Percentiles rank a stretch among this genome's conserved stretches.
phyloP scores from a whole-genome alignment of 2,113 vertebrate species.

The Trematocara nigrifrons region DNA sequence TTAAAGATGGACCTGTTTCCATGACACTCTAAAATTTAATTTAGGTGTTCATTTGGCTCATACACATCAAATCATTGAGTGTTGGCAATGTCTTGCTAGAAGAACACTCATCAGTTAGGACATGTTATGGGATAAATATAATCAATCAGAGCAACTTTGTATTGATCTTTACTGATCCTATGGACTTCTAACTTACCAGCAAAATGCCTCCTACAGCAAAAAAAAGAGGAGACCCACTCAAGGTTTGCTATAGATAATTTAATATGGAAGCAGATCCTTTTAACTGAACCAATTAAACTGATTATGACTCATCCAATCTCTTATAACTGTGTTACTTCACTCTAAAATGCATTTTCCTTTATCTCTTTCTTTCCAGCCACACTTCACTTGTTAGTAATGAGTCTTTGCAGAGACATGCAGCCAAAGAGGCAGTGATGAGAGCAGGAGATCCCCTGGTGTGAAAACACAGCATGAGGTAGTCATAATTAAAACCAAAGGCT shows the following conservation, averaged over 20 bases:
- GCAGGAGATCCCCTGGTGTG: conserved; percentile 3
- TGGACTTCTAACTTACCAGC: neutral
- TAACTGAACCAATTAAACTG: neutral
- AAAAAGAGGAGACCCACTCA: neutral
- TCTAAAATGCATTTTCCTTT: neutral
- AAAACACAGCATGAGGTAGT: conserved; percentile 20
- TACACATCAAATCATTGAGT: neutral
- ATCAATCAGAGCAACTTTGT: neutral
- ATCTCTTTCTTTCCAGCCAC: neutral
- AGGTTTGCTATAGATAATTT: neutral
- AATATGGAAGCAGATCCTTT: neutral
- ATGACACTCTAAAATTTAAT: neutral
- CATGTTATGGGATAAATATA: neutral
- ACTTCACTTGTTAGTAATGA: conserved; percentile 15
- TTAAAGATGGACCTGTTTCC: neutral
- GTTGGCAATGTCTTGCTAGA: neutral
- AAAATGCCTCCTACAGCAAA: neutral
- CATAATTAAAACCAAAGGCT: conserved; percentile 30
- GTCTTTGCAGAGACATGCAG: neutral
- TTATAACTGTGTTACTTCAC: neutral
- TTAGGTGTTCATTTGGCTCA: neutral
- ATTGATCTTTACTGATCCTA: neutral
- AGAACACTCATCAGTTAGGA: neutral
- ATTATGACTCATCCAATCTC: neutral
- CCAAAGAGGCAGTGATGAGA: conserved; percentile 1